Conservation (phyloP, 2,888 invertebrate genomes). For the Galeruca laticollis region DNA sequence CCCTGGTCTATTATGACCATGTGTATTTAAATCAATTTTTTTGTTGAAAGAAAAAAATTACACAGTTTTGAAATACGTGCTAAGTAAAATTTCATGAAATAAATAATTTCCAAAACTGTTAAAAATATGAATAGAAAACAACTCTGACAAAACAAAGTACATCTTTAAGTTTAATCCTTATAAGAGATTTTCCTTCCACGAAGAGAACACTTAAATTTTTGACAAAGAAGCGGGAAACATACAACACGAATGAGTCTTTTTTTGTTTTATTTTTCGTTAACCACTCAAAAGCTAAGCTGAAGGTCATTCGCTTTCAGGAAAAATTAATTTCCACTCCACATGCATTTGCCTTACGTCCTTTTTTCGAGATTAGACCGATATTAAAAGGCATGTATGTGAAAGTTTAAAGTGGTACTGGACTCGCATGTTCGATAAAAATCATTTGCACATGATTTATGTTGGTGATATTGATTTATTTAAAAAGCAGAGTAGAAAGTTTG, state of each 20-base stretch:
- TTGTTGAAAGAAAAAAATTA: too few relatives aligned
- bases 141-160: too few relatives aligned
- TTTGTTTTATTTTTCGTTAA: constrained; percentile 4
- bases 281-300: constrained; percentile 11
- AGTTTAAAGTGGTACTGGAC: background rate
- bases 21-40: too few relatives aligned
- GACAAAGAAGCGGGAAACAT: background rate
- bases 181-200: too few relatives aligned
- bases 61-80: too few relatives aligned
- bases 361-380: constrained; percentile 6
- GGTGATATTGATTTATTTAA: background rate
- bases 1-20: too few relatives aligned
- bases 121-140: too few relatives aligned
- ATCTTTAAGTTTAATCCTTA: too few relatives aligned
- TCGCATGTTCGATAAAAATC: constrained; percentile 1
- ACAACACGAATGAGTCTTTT: background rate
- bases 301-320: constrained; percentile 10
- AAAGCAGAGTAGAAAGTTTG: background rate
- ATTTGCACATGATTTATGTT: constrained; percentile 10
- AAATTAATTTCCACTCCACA: constrained; percentile 17
- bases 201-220: too few relatives aligned
- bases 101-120: too few relatives aligned
- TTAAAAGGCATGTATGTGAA: constrained; percentile 12
- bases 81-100: too few relatives aligned
- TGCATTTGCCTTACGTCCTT: constrained; percentile 7